phyloP scores from a whole-genome alignment of 2,113 vertebrate species.

The Nothocercus nigrocapillus region DNA sequence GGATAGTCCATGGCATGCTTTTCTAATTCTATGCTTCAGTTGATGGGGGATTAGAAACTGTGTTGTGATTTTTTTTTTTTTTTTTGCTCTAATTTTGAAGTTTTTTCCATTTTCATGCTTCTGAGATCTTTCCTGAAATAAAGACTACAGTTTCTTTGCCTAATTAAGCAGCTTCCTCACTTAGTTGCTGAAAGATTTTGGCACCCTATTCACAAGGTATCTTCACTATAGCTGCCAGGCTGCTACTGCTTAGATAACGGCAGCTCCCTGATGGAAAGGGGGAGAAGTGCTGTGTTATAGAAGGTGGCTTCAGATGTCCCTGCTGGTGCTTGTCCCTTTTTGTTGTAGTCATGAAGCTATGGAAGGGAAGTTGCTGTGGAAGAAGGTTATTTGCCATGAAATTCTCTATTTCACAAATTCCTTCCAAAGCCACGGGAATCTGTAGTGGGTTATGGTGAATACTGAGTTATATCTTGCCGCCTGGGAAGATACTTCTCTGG shows the following conservation, averaged over 20 bases:
- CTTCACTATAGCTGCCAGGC: not conserved
- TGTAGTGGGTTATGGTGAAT: not conserved
- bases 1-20: not conserved
- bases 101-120: not conserved
- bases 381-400: not conserved
- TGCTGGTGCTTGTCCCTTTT: not conserved
- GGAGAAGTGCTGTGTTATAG: not conserved
- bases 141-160: not conserved
- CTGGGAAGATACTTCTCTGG: not conserved
- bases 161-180: not conserved
- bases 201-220: not conserved
- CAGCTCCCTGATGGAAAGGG: not conserved
- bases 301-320: not conserved
- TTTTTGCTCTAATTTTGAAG: not conserved
- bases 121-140: not conserved
- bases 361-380: too few relatives aligned
- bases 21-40: not conserved
- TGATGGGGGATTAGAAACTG: not conserved
- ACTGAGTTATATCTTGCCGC: not conserved
- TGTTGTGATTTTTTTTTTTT: not conserved
- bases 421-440: not conserved
- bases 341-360: not conserved
- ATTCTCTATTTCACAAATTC: not conserved
- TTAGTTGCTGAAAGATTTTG: conserved; percentile 16
- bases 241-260: not conserved